These are phyloP conservation scores for Thymelicus lineola DNA, from an alignment of 2,888 invertebrate genomes.

Conservation along the genomic window DNA sequence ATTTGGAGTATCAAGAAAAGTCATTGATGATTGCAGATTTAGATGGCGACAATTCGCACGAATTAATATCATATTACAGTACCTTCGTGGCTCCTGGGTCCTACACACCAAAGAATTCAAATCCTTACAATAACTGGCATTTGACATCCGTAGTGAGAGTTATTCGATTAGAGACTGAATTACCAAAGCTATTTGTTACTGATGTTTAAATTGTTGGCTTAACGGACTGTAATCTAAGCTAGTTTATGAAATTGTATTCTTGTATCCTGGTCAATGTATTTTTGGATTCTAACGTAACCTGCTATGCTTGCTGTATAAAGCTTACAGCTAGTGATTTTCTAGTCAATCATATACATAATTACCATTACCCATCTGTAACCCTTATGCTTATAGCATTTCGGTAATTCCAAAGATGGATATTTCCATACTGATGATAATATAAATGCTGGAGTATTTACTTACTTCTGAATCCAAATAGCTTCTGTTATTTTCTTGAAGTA, in stretches of 20 bases:
- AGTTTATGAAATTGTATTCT: constrained; percentile 41
- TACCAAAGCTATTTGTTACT: constrained; percentile 88
- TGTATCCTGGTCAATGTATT: constrained; percentile 34
- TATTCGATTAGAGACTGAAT: constrained; percentile 89
- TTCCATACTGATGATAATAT: too few relatives aligned
- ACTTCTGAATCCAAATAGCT: too few relatives aligned
- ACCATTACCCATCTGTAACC: neutral
- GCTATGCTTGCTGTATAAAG: constrained; percentile 61
- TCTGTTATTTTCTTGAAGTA: too few relatives aligned
- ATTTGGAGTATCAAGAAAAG: constrained; percentile 89
- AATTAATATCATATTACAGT: constrained; percentile 91
- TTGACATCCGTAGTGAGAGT: constrained; percentile 88
- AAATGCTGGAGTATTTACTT: too few relatives aligned
- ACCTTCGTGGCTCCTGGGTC: constrained; percentile 83
- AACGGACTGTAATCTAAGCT: constrained; percentile 25
- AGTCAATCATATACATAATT: constrained; percentile 17
- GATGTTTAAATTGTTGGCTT: constrained; percentile 56
- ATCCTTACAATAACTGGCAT: constrained; percentile 83
- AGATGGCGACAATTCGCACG: constrained; percentile 90
- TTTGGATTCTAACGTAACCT: constrained; percentile 48
- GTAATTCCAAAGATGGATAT: neutral
- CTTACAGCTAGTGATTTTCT: constrained; percentile 48
- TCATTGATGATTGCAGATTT: constrained; percentile 91
- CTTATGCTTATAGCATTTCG: neutral
- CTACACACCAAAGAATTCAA: constrained; percentile 65